Evolutionary conservation across 2,888 invertebrate species (phyloP).

Genomic region (Xestia sexstrigata): DNA sequence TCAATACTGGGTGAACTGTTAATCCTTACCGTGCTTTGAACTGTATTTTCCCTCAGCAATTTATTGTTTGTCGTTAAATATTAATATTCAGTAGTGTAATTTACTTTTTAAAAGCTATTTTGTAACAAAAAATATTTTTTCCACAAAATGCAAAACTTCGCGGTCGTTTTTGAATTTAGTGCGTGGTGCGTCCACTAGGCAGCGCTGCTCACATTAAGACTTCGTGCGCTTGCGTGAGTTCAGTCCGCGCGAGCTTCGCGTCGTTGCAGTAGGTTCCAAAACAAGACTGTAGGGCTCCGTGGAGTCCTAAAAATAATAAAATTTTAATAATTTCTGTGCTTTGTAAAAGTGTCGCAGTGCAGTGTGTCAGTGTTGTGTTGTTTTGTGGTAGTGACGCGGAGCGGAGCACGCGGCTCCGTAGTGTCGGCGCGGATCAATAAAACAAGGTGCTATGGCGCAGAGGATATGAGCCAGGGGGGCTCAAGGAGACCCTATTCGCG

Average conservation of each 20-base stretch:
- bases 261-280: constrained; percentile 79
- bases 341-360: constrained; percentile 80
- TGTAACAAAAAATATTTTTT: constrained; percentile 44
- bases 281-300: constrained; percentile 77
- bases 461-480: constrained; percentile 87
- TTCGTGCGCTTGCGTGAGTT: constrained; percentile 80
- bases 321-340: constrained; percentile 53
- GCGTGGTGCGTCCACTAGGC: constrained; percentile 70
- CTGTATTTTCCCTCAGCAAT: constrained; percentile 26
- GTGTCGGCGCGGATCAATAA: constrained; percentile 84
- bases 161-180: constrained; percentile 83
- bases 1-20: constrained; percentile 78
- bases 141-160: constrained; percentile 74
- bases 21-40: constrained; percentile 50
- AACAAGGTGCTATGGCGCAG: constrained; percentile 80
- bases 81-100: constrained; percentile 19
- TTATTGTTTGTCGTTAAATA: constrained; percentile 27
- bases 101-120: constrained; percentile 16
- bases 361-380: constrained; percentile 71
- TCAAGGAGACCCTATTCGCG: constrained; percentile 87
- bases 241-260: constrained; percentile 84
- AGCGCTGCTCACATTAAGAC: constrained; percentile 71
- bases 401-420: constrained; percentile 70
- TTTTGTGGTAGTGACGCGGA: constrained; percentile 62
- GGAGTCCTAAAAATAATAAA: constrained; percentile 71